Evolutionary conservation across 1,140 invertebrate species (phyloP), one percentile per base, ranked within the genome.

Genomic region (Zophobas morio): DNA sequence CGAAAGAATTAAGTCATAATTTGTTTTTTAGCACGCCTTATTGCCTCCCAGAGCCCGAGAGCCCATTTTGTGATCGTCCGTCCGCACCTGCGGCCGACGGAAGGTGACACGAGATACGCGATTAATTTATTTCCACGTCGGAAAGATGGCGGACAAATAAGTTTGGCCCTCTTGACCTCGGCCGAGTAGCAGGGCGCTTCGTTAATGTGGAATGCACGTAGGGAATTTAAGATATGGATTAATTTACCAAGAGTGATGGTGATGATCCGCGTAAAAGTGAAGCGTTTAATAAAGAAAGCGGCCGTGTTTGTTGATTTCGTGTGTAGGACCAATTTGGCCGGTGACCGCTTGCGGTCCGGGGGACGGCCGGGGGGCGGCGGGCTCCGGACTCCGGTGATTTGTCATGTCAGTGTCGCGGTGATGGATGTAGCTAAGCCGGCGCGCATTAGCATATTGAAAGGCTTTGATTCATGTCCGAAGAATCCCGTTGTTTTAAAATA

Each of bases 391-490:
- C 78, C 76, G 75, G 76, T 79, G 81, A 83, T 83, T 83, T 83
- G 82, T 83, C 82, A 81, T 83, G 82, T 83, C 82, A 82, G 81
- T 82, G 82, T 80, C 80, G 77, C 71, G 40, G 82, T 83, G 82
- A 83, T 83, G 78, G 78, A 83, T 82, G 81, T 63, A 47, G 70
- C 70, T 54, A 70, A 72, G 40, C 74, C 74, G 74, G 51, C 66
- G 56, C 74, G 60, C 79, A 83, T 83, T 83, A 81, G 79, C 82
- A 82, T 83, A 83, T 83, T 82, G 81, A 82, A 81, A 82, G 81
- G 79, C 74, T 78, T 81, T 81, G 79, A 82, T 82, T 81, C 81
- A 82, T 79, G 81, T 74, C 81, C 79, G 78, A 78, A 77, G 80
- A 79, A 82, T 81, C 80, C 74, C 76, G 81, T 81, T 83, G 82